Base-by-base conservation (phyloP, 1,140 invertebrate genomes). In the Coelopa frigida region DNA sequence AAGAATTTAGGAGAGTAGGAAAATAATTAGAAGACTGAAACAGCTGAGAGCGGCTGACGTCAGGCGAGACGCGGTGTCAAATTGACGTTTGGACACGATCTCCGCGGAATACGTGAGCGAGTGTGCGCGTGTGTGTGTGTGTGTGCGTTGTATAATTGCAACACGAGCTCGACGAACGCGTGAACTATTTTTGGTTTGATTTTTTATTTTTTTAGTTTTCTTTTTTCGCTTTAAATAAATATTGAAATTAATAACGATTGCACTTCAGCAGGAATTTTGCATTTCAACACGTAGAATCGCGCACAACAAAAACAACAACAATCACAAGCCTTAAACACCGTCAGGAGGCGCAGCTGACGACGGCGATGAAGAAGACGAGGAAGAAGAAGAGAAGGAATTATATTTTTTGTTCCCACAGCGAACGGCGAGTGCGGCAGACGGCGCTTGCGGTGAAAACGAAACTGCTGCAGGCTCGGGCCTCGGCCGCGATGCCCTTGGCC, bases 181-280 rank as follows among this genome's bases (percentile, higher is more conserved):
- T n/a, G n/a, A 7, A 36, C 6, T 36, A n/a, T 36, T 36, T 15
- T 36, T 15, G 7, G 8, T 15, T 8, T 7, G 7, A 36, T 36
- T 36, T 36, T 36, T 15, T 8, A 6, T 36, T 8, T 36, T 36
- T 7, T 36, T 36, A n/a, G 12, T 36, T 36, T 36, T 36, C 14
- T 36, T 36, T 36, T 36, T 36, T 36, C n/a, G n/a, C 6, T 36
- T 36, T 36, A 29, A 29, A 29, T 14, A 29, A 29, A 10, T 29
- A 10, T 8, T 14, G 27, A 29, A 29, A 29, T 10, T 14, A 29
- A 29, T 29, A 29, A n/a, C n/a, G n/a, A n/a, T n/a, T n/a, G n/a
- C n/a, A n/a, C n/a, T n/a, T 29, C 14, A 18, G 35, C 42, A 44
- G 42, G 42, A 44, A 44, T 44, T 44, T 44, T 32, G 18, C 42